These are phyloP conservation scores for Megathymus violae DNA, from an alignment of 1,140 invertebrate genomes.

Conservation along the genomic window DNA sequence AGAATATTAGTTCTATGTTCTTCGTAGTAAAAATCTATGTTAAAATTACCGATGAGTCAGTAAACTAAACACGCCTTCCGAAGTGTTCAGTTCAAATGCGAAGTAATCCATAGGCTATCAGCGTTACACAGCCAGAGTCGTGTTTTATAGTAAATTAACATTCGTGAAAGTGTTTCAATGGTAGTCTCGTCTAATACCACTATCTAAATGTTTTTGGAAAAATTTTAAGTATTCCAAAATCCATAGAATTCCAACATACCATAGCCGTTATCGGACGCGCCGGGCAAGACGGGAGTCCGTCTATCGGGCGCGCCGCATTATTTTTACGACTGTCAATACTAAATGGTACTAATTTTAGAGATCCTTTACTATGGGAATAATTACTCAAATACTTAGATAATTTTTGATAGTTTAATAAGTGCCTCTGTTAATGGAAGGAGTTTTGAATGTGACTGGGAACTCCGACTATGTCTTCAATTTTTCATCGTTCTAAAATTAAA, in stretches of 20 bases:
- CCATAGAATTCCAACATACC: constrained; percentile 45
- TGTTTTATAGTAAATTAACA: constrained; percentile 16
- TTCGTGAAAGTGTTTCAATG: constrained; percentile 5
- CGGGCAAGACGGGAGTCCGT: constrained; percentile 66
- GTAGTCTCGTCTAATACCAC: background rate
- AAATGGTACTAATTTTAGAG: constrained; percentile 38
- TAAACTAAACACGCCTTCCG: too few relatives aligned
- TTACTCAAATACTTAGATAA: too few relatives aligned
- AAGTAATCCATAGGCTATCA: background rate
- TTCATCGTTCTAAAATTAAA: too few relatives aligned
- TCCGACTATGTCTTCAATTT: too few relatives aligned
- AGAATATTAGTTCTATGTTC: too few relatives aligned
- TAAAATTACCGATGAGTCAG: too few relatives aligned
- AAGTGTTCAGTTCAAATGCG: too few relatives aligned
- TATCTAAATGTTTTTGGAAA: constrained; percentile 34
- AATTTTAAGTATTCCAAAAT: constrained; percentile 46
- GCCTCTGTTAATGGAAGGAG: too few relatives aligned
- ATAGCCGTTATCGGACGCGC: constrained; percentile 40
- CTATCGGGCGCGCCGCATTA: constrained; percentile 44
- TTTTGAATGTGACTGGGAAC: too few relatives aligned
- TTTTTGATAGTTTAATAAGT: too few relatives aligned
- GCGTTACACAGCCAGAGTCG: background rate
- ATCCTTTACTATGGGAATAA: constrained; percentile 22
- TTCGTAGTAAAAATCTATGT: too few relatives aligned
- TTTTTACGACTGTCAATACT: constrained; percentile 57